Conservation (phyloP, 1,140 invertebrate genomes). For the Drosophila mauritiana region DNA sequence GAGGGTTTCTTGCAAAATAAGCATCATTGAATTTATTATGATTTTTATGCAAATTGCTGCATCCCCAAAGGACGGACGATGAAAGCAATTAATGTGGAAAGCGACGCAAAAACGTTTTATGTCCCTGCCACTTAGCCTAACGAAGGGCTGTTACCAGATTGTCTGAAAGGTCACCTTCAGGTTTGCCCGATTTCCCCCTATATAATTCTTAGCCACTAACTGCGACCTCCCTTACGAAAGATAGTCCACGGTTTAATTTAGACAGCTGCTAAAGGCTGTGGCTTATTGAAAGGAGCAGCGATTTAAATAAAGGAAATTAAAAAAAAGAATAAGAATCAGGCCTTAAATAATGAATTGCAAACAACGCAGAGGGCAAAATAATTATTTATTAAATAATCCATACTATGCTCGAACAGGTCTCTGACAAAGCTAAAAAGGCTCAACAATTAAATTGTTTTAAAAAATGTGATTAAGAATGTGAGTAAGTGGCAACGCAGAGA, state of each 20-base stretch:
- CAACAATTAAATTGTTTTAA: no score
- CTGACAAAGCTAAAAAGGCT: no score
- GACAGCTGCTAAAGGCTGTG: constrained; percentile 5
- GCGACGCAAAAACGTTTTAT: constrained; percentile 51
- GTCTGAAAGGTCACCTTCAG: constrained; percentile 14
- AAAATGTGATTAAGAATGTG: no score
- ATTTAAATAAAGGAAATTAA: no score
- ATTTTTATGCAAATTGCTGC: constrained; percentile 70
- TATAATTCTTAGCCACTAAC: constrained; percentile 38
- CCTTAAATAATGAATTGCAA: no score
- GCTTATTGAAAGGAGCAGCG: not conserved
- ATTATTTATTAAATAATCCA: no score
- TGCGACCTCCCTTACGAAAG: constrained; percentile 31
- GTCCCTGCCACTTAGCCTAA: constrained; percentile 49
- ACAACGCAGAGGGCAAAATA: no score
- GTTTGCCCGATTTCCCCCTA: not conserved
- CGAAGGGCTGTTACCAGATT: constrained; percentile 41
- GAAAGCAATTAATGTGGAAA: constrained; percentile 61
- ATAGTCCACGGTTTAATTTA: not conserved
- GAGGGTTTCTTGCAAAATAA: constrained; percentile 53
- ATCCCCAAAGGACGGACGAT: constrained; percentile 31
- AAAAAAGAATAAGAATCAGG: no score
- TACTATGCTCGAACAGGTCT: no score
- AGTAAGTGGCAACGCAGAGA: no score
- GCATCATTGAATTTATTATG: constrained; percentile 78